Evolutionary conservation across 2,113 vertebrate species (phyloP).

Genomic region (Platysternon megacephalum): DNA sequence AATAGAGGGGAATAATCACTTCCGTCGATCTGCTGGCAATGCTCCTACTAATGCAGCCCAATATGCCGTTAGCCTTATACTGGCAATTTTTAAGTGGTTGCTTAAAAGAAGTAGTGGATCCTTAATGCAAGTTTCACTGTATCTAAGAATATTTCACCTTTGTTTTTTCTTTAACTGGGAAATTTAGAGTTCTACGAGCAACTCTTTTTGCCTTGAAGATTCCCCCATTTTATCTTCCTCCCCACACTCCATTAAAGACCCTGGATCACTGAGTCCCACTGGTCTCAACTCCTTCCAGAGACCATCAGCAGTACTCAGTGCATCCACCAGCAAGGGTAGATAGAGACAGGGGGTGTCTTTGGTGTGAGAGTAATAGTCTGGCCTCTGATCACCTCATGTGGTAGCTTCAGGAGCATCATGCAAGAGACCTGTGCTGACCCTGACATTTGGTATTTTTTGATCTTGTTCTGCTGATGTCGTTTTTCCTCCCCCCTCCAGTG

Average conservation of each 20-base stretch:
- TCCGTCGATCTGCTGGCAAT: no score
- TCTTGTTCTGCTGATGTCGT: background rate
- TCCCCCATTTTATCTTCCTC: background rate
- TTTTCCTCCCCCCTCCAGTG: background rate
- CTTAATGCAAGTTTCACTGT: background rate
- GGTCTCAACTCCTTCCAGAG: slow-evolving; percentile 2
- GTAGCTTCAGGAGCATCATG: background rate
- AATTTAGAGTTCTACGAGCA: background rate
- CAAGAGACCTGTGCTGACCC: background rate
- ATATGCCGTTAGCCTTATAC: background rate
- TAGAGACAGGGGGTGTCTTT: background rate
- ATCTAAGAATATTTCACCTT: background rate
- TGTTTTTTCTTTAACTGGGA: background rate
- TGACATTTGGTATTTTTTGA: background rate
- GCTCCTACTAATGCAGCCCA: no score
- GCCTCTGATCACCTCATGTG: background rate
- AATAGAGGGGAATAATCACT: no score
- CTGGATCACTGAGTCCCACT: background rate
- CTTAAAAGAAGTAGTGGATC: slow-evolving; percentile 20
- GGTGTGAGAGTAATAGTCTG: accelerated
- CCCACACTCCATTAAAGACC: background rate
- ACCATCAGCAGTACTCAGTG: background rate
- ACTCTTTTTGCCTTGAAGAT: background rate
- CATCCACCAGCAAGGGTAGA: background rate
- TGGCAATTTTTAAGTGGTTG: background rate